Conservation (phyloP, 2,797 vertebrate species). For the Brachymystax lenok region DNA sequence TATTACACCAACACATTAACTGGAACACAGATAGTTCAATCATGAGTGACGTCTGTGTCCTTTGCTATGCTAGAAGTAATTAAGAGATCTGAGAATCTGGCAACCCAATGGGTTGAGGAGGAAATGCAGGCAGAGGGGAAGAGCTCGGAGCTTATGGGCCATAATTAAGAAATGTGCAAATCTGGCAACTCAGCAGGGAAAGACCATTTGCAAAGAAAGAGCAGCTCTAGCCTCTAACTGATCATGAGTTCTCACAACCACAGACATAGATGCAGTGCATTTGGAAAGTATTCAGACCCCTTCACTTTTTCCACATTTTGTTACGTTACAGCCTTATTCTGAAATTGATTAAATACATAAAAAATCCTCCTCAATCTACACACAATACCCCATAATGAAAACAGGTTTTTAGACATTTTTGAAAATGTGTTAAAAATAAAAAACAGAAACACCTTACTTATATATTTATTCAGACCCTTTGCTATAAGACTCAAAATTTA, state of each 20-base stretch:
- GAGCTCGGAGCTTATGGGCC: constrained; percentile 35
- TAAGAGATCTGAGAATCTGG: constrained; percentile 32
- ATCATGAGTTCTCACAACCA: constrained; percentile 57
- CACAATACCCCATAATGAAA: no score
- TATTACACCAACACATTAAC: not conserved
- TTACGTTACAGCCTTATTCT: no score
- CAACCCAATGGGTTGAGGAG: constrained; percentile 25
- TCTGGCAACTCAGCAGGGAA: constrained; percentile 60
- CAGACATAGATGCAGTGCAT: constrained; percentile 19
- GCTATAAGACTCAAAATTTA: no score
- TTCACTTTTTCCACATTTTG: no score
- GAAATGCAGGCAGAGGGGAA: constrained; percentile 52
- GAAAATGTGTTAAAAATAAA: no score
- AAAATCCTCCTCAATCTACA: no score
- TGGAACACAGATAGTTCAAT: not conserved
- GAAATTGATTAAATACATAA: no score
- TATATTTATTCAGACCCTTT: no score
- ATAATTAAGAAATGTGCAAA: constrained; percentile 61
- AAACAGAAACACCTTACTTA: no score
- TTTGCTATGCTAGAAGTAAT: not conserved
- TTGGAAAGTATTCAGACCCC: no score
- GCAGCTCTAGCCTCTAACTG: constrained; percentile 49
- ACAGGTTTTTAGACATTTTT: no score
- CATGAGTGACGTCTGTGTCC: not conserved
- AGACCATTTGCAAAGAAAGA: constrained; percentile 42